These are phyloP conservation scores for Silvanus unidentatus DNA, from an alignment of 2,888 invertebrate genomes.

Conservation along the genomic window DNA sequence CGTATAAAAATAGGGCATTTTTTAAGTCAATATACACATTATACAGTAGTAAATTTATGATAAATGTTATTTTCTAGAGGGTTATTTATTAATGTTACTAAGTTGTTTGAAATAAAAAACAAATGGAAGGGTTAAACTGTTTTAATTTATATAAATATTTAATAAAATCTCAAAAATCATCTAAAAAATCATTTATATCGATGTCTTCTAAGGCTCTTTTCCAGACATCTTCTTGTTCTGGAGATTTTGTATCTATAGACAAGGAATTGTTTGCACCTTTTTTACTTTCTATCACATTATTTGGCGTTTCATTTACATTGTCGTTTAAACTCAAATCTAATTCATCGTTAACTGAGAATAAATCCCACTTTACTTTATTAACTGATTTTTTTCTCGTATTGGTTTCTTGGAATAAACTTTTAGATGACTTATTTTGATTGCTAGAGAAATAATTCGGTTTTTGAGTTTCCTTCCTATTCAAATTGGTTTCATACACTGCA, in stretches of 20 bases:
- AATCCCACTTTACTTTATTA: not conserved
- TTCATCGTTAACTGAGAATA: not conserved
- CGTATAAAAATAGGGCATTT: constrained; percentile 3
- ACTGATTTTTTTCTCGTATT: not conserved
- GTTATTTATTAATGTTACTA: constrained; percentile 34
- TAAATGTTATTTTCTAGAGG: constrained; percentile 25
- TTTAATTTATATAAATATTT: not conserved
- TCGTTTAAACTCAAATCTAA: not conserved
- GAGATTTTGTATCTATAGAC: constrained; percentile 16
- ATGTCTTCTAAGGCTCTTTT: constrained; percentile 29
- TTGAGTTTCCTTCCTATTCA: too few relatives aligned
- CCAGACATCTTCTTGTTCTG: constrained; percentile 26
- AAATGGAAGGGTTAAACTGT: constrained; percentile 22
- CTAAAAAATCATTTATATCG: constrained; percentile 31
- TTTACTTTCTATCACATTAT: not conserved
- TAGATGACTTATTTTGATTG: too few relatives aligned
- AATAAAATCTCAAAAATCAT: constrained; percentile 27
- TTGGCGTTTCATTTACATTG: not conserved
- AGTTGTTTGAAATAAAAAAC: constrained; percentile 31
- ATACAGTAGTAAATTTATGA: constrained; percentile 7
- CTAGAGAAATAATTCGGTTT: too few relatives aligned
- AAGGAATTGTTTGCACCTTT: constrained; percentile 12
- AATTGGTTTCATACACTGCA: too few relatives aligned
- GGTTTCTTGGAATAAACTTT: not conserved
- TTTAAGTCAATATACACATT: constrained; percentile 12